These are phyloP conservation scores for Catharus bicknelli DNA, from an alignment of 2,113 vertebrate species.

Conservation along the genomic window DNA sequence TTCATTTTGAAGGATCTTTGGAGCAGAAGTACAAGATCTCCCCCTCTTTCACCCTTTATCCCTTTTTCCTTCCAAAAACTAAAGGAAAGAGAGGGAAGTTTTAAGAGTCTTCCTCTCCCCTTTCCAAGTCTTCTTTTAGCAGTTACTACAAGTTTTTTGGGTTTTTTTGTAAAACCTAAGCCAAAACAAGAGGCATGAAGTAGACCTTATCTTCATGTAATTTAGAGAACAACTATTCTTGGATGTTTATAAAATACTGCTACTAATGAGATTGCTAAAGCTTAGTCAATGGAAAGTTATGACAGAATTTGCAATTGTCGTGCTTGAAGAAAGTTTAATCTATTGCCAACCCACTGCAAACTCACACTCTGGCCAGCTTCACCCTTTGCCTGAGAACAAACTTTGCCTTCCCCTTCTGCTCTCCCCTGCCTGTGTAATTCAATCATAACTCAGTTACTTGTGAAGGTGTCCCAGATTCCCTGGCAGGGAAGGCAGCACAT, in stretches of 20 bases:
- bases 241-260: not conserved
- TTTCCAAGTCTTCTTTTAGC: not conserved
- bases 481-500: accelerated
- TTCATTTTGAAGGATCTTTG: not conserved
- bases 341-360: not conserved
- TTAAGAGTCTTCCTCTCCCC: not conserved
- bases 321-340: not conserved
- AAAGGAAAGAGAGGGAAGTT: not conserved
- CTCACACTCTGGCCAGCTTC: not conserved
- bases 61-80: not conserved
- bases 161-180: not conserved
- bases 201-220: not conserved
- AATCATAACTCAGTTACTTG: not conserved
- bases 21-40: not conserved
- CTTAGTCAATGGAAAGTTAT: not conserved
- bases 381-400: not conserved
- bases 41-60: not conserved
- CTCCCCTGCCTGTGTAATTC: not conserved
- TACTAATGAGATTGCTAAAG: not conserved
- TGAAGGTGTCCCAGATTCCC: not conserved
- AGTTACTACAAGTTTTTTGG: not conserved
- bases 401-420: not conserved
- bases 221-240: not conserved
- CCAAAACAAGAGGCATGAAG: not conserved
- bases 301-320: not conserved